These are phyloP conservation scores for Mormyrus proboscirostris DNA, from an alignment of 2,797 vertebrate species.

Conservation along the genomic window DNA sequence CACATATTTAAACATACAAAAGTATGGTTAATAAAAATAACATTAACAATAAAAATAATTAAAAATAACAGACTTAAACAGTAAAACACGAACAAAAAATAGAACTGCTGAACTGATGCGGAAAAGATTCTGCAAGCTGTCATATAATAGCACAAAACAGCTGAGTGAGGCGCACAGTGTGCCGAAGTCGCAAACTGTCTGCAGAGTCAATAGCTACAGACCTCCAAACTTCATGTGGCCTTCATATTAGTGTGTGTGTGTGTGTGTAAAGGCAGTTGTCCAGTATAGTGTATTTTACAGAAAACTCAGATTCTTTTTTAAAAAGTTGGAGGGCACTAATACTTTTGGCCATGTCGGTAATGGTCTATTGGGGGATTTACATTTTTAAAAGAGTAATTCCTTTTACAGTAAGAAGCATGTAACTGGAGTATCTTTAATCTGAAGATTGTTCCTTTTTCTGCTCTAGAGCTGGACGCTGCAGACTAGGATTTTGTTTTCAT, in stretches of 20 bases:
- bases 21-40: not conserved
- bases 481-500: conserved; percentile 83
- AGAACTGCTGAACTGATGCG: not conserved
- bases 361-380: not conserved
- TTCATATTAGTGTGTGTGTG: no score
- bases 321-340: not conserved
- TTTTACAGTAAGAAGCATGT: not conserved
- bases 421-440: not conserved
- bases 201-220: no score
- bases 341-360: not conserved
- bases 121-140: not conserved
- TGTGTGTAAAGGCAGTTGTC: no score
- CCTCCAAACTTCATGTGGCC: no score
- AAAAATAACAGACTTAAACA: not conserved
- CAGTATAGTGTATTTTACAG: not conserved
- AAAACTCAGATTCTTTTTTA: not conserved
- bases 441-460: conserved; percentile 24
- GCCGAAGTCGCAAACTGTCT: no score
- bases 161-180: not conserved
- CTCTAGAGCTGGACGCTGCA: conserved; percentile 85
- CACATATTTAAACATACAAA: not conserved
- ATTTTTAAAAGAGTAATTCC: not conserved
- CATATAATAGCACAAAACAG: not conserved
- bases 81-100: not conserved
- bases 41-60: not conserved